Percentiles rank a stretch among this genome's conserved stretches.
These are phyloP conservation scores for Macropis europaea DNA, from an alignment of 2,888 invertebrate genomes.

Conservation along the genomic window DNA sequence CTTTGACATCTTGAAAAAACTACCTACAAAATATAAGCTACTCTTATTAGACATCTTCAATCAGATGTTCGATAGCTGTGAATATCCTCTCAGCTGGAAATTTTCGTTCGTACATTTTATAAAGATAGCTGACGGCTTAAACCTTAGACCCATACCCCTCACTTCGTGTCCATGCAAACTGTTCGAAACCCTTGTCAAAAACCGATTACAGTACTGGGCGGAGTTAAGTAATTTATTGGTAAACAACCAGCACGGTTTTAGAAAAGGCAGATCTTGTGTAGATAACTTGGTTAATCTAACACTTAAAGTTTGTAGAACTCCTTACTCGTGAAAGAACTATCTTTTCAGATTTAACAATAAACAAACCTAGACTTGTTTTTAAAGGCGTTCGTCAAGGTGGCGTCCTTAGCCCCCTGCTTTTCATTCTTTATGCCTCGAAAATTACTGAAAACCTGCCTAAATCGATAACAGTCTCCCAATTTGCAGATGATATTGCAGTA, in stretches of 20 bases:
- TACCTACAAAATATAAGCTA: slow-evolving; percentile 2
- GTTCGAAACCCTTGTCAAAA: slow-evolving; percentile 50
- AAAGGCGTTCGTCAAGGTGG: slow-evolving; percentile 22
- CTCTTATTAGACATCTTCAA: background rate
- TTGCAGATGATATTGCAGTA: background rate
- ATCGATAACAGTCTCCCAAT: background rate
- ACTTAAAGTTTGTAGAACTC: slow-evolving; percentile 1
- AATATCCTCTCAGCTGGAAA: background rate
- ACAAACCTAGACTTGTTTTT: background rate
- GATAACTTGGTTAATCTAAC: slow-evolving; percentile 39
- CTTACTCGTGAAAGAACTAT: background rate
- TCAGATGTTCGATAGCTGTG: background rate
- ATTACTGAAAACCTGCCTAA: background rate
- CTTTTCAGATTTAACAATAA: background rate
- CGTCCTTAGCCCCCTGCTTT: slow-evolving; percentile 21
- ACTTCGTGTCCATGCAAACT: slow-evolving; percentile 50
- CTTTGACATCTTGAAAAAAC: background rate
- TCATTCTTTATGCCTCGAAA: background rate
- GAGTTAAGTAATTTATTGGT: slow-evolving; percentile 44
- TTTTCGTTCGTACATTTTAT: slow-evolving; percentile 32
- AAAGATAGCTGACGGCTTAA: slow-evolving; percentile 25
- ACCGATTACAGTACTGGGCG: slow-evolving; percentile 31
- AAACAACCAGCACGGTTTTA: slow-evolving; percentile 36
- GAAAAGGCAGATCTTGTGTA: slow-evolving; percentile 29
- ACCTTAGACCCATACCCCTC: slow-evolving; percentile 45